Base-by-base conservation (phyloP, 2,888 invertebrate species). In the Watsonalla cultraria region DNA sequence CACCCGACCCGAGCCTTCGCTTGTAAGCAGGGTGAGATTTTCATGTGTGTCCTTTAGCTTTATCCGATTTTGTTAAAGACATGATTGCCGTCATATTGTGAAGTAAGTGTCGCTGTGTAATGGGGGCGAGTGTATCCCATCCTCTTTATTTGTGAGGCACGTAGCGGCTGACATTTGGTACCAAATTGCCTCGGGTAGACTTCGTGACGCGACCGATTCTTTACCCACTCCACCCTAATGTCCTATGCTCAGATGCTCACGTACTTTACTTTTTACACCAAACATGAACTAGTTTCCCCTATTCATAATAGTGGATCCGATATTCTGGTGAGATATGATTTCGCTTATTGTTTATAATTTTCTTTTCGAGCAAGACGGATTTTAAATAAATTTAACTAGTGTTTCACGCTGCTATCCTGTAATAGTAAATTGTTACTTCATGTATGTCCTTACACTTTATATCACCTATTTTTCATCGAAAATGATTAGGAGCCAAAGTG, bases 71-170 rank as follows among this genome's bases (percentile, higher is more conserved):
- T 60, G 68, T 62, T 64, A 56, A 58, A 58, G 14, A 52, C 51
- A 64, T 34, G 50, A 42, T 68, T 61, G 60, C 63, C 68, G 68
- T 68, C 72, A 66, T 73, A 72, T 75, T 73, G 73, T 71, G 68
- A 75, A 72, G 74, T 76, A 77, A 81, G 80, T 76, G 76, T 78
- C 74, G 72, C 75, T 70, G 74, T 78, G 82, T 80, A 76, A 83
- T 82, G 77, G 79, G 72, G 75, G 76, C 65, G 75, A 78, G 76
- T 84, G 82, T 80, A 85, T 86, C 79, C 83, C 71, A 70, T 80
- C 85, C 82, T 84, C 84, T 89, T 86, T 89, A 88, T 88, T 86
- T 86, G 87, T 86, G 74, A 72, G 80, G 86, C 90, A 90, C 89
- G 90, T 90, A 85, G 74, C 71, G 65, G 80, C 80, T 84, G 89